Base-by-base conservation (phyloP, 2,113 vertebrate genomes). In the Synchiropus splendidus region DNA sequence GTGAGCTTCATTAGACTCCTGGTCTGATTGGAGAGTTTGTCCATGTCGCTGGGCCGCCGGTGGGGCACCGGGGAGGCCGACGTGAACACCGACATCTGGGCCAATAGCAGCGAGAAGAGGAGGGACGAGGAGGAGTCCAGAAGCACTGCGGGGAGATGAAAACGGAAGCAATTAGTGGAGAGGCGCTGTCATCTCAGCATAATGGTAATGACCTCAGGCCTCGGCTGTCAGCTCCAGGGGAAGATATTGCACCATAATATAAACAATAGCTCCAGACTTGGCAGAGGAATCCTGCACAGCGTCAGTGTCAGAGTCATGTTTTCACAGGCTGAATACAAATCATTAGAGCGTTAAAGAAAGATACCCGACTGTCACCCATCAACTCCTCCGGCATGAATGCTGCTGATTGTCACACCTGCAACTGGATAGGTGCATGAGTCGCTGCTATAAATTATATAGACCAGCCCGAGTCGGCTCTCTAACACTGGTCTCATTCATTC, bases 1-100 rank as follows among this genome's bases (percentile, higher is more conserved):
- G 86, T 84, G 48, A 86, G 69, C 74, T 77, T 85, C 62, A 85
- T 80, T 39, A 87, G 78, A 58, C 85, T 79, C 33, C 66, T 83
- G 44, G 83, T 86, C 72, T 87, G 84, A 70, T 87, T 87, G 73
- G 79, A 83, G 64, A 87, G 68, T 61, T 72, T 83, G 58, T 87
- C 84, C 66, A 86, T 69, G 46, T 87, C 85, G 14, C 41, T 75
- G 38, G 61, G 35, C 39, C 75, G 61, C 59, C 81, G 64, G n/a
- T 58, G 64, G 5, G 75, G 76, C 12, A 76, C 61, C 9, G 84
- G 83, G 6, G 75, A 60, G 38, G 80, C 77, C 41, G 61, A 75
- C 14, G 80, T 74, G 62, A 86, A 76, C n/a, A 85, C 56, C 1
- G 83, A 75, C 58, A 86, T 72, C 47, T 86, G 84, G 31, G 83